Percentiles rank a stretch among this genome's conserved stretches.
Conservation (phyloP, 2,888 invertebrate genomes). For the Calameuta pallipes region DNA sequence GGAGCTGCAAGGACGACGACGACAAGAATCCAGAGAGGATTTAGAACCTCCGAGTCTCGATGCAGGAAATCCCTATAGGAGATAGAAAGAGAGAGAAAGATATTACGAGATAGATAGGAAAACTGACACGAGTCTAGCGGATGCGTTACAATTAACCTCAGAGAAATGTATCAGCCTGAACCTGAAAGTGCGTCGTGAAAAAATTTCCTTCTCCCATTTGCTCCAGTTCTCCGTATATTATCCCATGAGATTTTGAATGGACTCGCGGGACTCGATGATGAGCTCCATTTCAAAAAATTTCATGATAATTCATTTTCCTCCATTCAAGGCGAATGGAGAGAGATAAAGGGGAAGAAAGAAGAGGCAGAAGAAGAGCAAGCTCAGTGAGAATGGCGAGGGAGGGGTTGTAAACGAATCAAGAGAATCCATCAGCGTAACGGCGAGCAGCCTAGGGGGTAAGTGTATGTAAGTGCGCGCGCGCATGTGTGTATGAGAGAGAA, state of each 20-base stretch:
- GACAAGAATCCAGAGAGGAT: too few species aligned
- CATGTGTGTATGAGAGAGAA: constrained; percentile 6
- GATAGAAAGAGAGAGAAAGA: too few species aligned
- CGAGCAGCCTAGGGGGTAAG: constrained; percentile 10
- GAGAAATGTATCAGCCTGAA: constrained; percentile 28
- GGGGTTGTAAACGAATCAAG: constrained; percentile 4
- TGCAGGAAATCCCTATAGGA: too few species aligned
- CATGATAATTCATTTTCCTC: constrained; percentile 32
- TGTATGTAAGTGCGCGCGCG: background rate
- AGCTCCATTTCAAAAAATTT: constrained; percentile 5
- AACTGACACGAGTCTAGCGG: constrained; percentile 23
- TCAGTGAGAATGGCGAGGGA: background rate
- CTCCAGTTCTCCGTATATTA: too few species aligned
- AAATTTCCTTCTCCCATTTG: constrained; percentile 18
- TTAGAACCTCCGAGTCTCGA: too few species aligned
- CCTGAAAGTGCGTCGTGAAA: constrained; percentile 18
- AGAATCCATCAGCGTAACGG: constrained; percentile 3
- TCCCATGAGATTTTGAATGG: too few species aligned
- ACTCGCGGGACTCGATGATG: too few species aligned
- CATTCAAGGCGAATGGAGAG: background rate
- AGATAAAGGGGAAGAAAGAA: constrained; percentile 20
- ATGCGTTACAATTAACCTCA: constrained; percentile 36
- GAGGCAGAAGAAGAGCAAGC: constrained; percentile 17
- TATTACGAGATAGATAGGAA: constrained; percentile 16
- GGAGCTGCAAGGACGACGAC: too few species aligned